Percentiles rank a stretch among this genome's conserved stretches.
Conservation (phyloP, 2,888 invertebrate species). For the Diaperis boleti region DNA sequence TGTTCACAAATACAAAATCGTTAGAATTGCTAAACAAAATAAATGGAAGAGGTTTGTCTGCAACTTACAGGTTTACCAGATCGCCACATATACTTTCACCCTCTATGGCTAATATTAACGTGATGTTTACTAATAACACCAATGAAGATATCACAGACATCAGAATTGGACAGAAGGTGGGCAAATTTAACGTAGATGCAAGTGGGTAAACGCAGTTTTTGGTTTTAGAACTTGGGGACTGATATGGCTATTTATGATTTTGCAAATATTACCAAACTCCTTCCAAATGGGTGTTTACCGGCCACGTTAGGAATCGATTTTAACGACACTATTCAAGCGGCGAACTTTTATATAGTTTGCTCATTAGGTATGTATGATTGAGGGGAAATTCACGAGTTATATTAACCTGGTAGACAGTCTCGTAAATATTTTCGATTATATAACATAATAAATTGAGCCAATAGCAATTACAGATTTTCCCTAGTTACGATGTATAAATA, state of each 20-base stretch:
- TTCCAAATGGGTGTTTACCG: conserved; percentile 74
- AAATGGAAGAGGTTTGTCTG: conserved; percentile 75
- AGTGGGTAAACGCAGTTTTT: not conserved
- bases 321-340: conserved; percentile 91
- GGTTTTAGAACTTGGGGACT: conserved; percentile 71
- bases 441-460: no score
- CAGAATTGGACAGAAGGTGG: conserved; percentile 77
- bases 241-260: conserved; percentile 84
- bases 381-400: no score
- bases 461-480: no score
- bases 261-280: conserved; percentile 74
- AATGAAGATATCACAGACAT: conserved; percentile 76
- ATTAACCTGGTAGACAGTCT: no score
- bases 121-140: conserved; percentile 82
- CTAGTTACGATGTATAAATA: no score
- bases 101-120: conserved; percentile 84
- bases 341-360: conserved; percentile 81
- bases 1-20: conserved; percentile 71
- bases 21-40: conserved; percentile 80
- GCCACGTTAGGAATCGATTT: conserved; percentile 89
- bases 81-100: conserved; percentile 85
- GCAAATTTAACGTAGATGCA: conserved; percentile 14
- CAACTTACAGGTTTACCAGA: conserved; percentile 79
- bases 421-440: no score
- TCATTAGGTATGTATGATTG: conserved; percentile 69